A percentile compares a stretch with the other conserved stretches of the same genome.
phyloP scores from a whole-genome alignment of 1,140 invertebrate species.

The Stenopsyche tienmushanensis region DNA sequence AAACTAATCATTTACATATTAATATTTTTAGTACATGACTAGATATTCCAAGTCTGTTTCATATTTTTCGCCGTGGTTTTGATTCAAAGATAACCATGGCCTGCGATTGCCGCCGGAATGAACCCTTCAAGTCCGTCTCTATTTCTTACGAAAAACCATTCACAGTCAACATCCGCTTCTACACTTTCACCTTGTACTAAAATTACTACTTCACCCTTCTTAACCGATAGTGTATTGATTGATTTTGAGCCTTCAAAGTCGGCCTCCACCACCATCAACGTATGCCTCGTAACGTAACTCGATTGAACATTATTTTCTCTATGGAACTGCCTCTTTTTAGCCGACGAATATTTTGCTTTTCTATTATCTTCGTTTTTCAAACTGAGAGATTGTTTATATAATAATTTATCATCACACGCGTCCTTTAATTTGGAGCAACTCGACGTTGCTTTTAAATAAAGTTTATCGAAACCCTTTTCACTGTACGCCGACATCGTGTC shows the following conservation, averaged over 20 bases:
- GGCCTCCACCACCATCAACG: conserved; percentile 65
- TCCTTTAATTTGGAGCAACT: conserved; percentile 45
- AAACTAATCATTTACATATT: no score
- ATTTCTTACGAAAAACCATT: conserved; percentile 74
- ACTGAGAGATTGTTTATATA: conserved; percentile 37
- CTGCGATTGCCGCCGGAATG: conserved; percentile 73
- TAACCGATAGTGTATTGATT: conserved; percentile 63
- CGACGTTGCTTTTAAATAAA: conserved; percentile 65
- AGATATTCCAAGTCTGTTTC: no score
- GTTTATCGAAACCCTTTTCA: conserved; percentile 66
- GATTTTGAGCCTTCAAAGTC: conserved; percentile 61
- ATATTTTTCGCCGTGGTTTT: no score
- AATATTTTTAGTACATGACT: no score
- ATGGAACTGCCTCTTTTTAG: conserved; percentile 30
- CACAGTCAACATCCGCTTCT: conserved; percentile 53
- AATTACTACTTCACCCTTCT: conserved; percentile 72
- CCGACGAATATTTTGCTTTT: conserved; percentile 27
- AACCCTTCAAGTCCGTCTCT: conserved; percentile 70
- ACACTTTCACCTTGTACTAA: conserved; percentile 58
- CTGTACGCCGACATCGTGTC: conserved; percentile 57
- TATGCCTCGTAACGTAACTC: conserved; percentile 54
- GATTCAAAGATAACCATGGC: conserved; percentile 64
- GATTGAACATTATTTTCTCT: conserved; percentile 13
- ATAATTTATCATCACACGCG: conserved; percentile 20
- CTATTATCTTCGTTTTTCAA: conserved; percentile 15